Evolutionary conservation across 2,113 vertebrate species (phyloP).

Genomic region (sheep (Ovis aries)): DNA sequence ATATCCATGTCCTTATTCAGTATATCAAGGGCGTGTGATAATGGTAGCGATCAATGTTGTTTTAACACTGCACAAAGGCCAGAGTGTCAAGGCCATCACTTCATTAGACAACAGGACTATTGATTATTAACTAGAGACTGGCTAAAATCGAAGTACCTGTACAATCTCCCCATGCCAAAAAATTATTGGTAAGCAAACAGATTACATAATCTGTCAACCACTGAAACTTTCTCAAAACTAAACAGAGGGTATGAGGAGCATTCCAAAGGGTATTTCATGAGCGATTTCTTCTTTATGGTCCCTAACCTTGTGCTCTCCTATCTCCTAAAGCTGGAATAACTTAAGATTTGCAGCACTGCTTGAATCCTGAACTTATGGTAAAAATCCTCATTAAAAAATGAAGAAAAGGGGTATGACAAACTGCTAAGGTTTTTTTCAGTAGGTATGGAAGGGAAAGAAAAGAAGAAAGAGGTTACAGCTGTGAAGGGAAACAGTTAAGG

Average conservation of each 20-base stretch:
- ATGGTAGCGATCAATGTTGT: constrained; percentile 82
- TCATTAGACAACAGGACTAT: constrained; percentile 81
- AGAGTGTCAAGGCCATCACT: constrained; percentile 79
- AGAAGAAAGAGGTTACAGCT: not conserved
- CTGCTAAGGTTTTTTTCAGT: not conserved
- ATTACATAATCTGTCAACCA: constrained; percentile 73
- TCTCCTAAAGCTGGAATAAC: not conserved
- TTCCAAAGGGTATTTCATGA: not conserved
- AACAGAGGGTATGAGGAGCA: not conserved
- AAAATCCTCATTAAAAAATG: not conserved
- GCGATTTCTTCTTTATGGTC: not conserved
- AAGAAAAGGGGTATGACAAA: not conserved
- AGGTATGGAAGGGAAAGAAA: not conserved
- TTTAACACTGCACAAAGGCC: constrained; percentile 82
- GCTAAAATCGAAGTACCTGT: constrained; percentile 74
- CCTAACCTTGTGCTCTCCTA: not conserved
- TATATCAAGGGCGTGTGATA: constrained; percentile 85
- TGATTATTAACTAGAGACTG: constrained; percentile 83
- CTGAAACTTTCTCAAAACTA: constrained; percentile 57
- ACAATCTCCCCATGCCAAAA: constrained; percentile 60
- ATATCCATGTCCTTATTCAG: constrained; percentile 75
- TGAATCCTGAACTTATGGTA: not conserved
- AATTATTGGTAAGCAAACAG: constrained; percentile 66
- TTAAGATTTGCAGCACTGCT: not conserved
- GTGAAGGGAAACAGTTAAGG: not conserved